phyloP scores from a whole-genome alignment of 2,113 vertebrate species.

The Erpornis zantholeuca region DNA sequence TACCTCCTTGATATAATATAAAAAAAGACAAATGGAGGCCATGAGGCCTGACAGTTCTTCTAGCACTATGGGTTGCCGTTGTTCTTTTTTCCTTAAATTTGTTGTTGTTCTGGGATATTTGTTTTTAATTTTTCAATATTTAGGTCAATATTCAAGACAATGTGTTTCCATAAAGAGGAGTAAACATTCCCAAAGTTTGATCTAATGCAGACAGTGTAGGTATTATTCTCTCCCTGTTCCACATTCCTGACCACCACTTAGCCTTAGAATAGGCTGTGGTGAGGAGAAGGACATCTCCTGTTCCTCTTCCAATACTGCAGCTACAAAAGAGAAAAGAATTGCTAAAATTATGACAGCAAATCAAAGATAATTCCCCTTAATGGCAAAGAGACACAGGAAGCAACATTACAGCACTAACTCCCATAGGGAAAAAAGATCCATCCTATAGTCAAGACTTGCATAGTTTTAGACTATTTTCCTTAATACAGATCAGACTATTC shows the following conservation, averaged over 20 bases:
- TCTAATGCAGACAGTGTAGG: not conserved
- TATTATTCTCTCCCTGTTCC: not conserved
- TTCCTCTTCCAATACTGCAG: not conserved
- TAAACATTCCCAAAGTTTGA: not conserved
- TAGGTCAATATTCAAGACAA: not conserved
- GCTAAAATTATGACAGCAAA: not conserved
- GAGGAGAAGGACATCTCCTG: not conserved
- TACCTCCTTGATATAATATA: not conserved
- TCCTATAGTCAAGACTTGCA: not conserved
- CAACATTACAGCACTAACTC: not conserved
- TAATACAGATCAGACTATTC: not conserved
- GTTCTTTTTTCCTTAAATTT: not conserved
- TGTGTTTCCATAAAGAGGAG: not conserved
- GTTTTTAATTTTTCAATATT: not conserved
- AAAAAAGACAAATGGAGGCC: not conserved
- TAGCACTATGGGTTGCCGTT: not conserved
- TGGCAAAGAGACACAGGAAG: not conserved
- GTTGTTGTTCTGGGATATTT: not conserved
- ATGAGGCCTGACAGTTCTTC: not conserved
- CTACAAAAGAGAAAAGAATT: not conserved
- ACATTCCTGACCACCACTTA: not conserved
- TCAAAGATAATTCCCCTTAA: not conserved
- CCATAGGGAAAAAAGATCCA: not conserved
- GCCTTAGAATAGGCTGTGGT: not conserved
- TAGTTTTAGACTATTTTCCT: not conserved